Conservation (phyloP, 2,113 vertebrate species). For the Psammodynastes pulverulentus region DNA sequence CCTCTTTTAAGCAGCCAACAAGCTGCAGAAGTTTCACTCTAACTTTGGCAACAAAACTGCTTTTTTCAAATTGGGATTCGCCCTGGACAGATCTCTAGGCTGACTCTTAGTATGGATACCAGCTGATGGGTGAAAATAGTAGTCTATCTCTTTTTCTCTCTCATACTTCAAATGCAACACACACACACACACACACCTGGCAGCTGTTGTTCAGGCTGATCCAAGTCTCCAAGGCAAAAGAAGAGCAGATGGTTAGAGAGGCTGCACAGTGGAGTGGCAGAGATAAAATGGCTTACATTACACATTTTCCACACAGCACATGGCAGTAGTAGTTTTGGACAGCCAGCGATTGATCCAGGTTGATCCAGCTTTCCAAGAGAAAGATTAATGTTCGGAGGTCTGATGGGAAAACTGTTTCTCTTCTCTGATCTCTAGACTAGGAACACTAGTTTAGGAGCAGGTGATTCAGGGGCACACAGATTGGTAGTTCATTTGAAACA, state of each 20-base stretch:
- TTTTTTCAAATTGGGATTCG: neutral
- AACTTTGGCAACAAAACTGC: neutral
- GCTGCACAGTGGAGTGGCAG: neutral
- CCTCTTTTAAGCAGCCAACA: neutral
- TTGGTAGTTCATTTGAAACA: neutral
- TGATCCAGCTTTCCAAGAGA: neutral
- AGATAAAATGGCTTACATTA: neutral
- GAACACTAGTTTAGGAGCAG: neutral
- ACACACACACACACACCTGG: neutral
- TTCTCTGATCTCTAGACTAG: neutral
- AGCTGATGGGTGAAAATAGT: neutral
- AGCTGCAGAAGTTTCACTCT: neutral
- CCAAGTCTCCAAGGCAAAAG: neutral
- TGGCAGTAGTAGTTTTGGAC: neutral
- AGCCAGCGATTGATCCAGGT: neutral
- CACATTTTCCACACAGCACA: neutral
- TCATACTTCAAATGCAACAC: neutral
- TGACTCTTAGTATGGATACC: neutral
- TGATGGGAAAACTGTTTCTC: neutral
- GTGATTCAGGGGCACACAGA: neutral
- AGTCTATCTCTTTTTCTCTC: neutral
- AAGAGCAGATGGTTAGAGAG: neutral
- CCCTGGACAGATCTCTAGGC: neutral
- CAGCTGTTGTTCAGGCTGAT: neutral
- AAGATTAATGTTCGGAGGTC: neutral